These are phyloP conservation scores for Heliconius aoede DNA, from an alignment of 2,888 invertebrate genomes.

Conservation along the genomic window DNA sequence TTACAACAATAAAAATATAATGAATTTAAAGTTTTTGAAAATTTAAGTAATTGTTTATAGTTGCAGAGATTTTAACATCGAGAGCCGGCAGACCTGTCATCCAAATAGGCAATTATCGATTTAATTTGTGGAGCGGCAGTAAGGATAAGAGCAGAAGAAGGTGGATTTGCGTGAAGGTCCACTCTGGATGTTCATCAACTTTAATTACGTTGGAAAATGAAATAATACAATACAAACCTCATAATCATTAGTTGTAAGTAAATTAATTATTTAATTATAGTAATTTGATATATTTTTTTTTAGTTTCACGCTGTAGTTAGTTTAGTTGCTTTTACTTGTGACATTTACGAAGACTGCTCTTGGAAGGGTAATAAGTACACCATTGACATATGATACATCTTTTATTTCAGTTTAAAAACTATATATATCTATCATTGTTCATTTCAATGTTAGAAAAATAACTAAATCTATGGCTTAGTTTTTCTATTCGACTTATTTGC, in stretches of 20 bases:
- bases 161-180: constrained; percentile 64
- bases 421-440: no score
- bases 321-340: neutral
- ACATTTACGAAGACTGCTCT: no score
- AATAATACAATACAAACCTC: constrained; percentile 60
- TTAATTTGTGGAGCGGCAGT: constrained; percentile 61
- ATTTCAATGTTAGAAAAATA: no score
- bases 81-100: constrained; percentile 62
- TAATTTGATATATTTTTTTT: neutral
- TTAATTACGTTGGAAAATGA: constrained; percentile 59
- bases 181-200: constrained; percentile 59
- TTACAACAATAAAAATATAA: no score
- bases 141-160: constrained; percentile 53
- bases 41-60: constrained; percentile 37
- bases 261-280: neutral
- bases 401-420: no score
- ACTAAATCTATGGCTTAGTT: no score
- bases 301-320: neutral
- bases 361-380: no score
- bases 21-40: neutral
- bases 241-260: constrained; percentile 57
- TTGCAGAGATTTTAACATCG: constrained; percentile 54
- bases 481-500: no score
- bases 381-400: no score
- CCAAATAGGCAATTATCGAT: constrained; percentile 60